Conservation (phyloP, 2,888 invertebrate genomes). For the Ernsta delagoae region DNA sequence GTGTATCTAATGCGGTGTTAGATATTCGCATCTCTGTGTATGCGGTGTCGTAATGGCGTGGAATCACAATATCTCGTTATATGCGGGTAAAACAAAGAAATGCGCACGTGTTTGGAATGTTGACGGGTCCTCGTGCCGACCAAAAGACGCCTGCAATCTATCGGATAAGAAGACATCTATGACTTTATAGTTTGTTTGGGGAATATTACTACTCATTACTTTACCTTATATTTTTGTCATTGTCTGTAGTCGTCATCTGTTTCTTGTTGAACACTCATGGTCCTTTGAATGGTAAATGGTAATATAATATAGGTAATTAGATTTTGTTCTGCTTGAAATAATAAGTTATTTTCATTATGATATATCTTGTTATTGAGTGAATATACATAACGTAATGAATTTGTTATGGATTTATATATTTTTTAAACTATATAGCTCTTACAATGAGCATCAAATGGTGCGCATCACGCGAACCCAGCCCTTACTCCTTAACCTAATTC, state of each 20-base stretch:
- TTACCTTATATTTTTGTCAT: too few relatives aligned
- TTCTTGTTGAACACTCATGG: too few relatives aligned
- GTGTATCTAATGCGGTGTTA: conserved; percentile 78
- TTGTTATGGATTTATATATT: neutral
- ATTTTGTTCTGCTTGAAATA: too few relatives aligned
- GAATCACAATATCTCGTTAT: conserved; percentile 84
- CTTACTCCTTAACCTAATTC: conserved; percentile 79
- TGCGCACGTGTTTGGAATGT: conserved; percentile 71
- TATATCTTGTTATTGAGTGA: too few relatives aligned
- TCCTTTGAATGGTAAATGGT: too few relatives aligned
- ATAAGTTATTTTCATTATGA: too few relatives aligned
- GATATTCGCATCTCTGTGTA: conserved; percentile 78
- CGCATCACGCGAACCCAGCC: conserved; percentile 67
- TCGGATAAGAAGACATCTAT: conserved; percentile 3
- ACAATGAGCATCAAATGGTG: conserved; percentile 49
- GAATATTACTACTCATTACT: too few relatives aligned
- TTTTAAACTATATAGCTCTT: too few relatives aligned
- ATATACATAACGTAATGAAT: too few relatives aligned
- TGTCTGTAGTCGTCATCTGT: too few relatives aligned
- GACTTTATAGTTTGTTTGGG: neutral
- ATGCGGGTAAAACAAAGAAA: conserved; percentile 80
- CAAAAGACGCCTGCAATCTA: conserved; percentile 44
- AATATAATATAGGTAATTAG: too few relatives aligned
- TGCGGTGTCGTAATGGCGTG: conserved; percentile 76
- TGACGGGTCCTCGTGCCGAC: conserved; percentile 35